These are phyloP conservation scores for Azorinus chamasolen DNA, from an alignment of 2,888 invertebrate genomes.

Conservation along the genomic window DNA sequence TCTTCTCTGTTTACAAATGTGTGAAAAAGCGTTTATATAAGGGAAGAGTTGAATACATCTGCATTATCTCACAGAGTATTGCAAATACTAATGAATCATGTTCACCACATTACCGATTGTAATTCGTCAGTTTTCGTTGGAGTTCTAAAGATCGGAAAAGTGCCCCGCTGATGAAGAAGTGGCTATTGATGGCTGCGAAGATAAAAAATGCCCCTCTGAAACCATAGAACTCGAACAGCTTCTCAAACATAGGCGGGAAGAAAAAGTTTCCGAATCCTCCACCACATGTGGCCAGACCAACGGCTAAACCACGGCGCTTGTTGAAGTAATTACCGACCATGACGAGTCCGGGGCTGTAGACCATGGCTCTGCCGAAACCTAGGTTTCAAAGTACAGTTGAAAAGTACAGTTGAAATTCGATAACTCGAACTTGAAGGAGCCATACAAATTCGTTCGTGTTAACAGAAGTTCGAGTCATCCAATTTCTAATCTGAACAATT, in stretches of 20 bases:
- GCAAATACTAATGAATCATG: no score
- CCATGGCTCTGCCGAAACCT: slow-evolving; percentile 75
- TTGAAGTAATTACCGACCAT: slow-evolving; percentile 79
- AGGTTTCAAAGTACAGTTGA: no score
- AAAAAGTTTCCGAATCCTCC: slow-evolving; percentile 77
- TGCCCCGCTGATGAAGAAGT: slow-evolving; percentile 70
- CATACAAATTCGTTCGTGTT: no score
- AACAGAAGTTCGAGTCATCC: no score
- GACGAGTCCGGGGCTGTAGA: slow-evolving; percentile 76
- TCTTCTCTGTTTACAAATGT: no score
- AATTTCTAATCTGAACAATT: no score
- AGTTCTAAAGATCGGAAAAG: slow-evolving; percentile 70
- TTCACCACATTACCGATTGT: slow-evolving; percentile 51
- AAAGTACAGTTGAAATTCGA: no score
- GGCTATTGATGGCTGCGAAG: slow-evolving; percentile 63
- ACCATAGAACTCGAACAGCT: slow-evolving; percentile 69
- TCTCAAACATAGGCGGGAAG: slow-evolving; percentile 70
- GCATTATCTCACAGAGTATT: no score
- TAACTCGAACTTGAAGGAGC: no score
- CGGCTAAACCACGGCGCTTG: slow-evolving; percentile 72
- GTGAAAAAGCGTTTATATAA: no score
- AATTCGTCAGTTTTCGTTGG: slow-evolving; percentile 33
- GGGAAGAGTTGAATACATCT: no score
- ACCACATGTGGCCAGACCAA: slow-evolving; percentile 76
- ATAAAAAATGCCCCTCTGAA: slow-evolving; percentile 73